Base-by-base conservation (phyloP, 2,797 vertebrate species). In the Miichthys miiuy region DNA sequence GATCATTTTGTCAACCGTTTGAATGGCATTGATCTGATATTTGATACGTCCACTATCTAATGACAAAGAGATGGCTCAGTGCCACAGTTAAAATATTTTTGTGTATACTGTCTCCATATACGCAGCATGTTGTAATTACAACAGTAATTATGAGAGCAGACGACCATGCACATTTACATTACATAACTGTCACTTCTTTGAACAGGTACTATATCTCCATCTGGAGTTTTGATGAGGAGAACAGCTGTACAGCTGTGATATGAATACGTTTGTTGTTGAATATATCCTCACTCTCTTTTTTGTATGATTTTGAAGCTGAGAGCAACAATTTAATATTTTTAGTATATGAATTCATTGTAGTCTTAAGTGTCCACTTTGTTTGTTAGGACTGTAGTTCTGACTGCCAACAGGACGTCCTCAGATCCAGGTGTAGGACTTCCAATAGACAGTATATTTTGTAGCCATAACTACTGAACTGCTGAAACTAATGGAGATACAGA, bases 141-240 rank as follows among this genome's bases (percentile, higher is more conserved):
- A 46, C 61, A n/a, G 54, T 38, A 69, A 85, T 85, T 71, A 85
- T 78, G 70, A 68, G 21, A 74, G 66, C 66, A 82, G 66, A 72
- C 64, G 68, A 6, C 68, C 38, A 44, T 65, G 44, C 46, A 63
- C 56, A 21, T 70, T 62, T n/a, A 77, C 0, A 5, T 75, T 67
- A 42, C 50, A 56, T 72, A 75, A 81, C 55, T 77, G 67, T 76
- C 75, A 55, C 51, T 72, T 63, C 55, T 71, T 21, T 48, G 82
- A 81, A 65, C 81, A 84, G 77, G 74, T 81, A 77, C 60, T 77
- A 21, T 61, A 52, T 68, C 56, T 81, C 68, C 85, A 84, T 89
- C 74, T 91, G 87, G 71, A 80, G 65, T 67, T 74, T 60, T 54
- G 60, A 77, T 80, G 48, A 79, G 64, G 65, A 61, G 67, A 88